These are phyloP conservation scores for Carcina quercana DNA, from an alignment of 2,888 invertebrate species.

Conservation along the genomic window DNA sequence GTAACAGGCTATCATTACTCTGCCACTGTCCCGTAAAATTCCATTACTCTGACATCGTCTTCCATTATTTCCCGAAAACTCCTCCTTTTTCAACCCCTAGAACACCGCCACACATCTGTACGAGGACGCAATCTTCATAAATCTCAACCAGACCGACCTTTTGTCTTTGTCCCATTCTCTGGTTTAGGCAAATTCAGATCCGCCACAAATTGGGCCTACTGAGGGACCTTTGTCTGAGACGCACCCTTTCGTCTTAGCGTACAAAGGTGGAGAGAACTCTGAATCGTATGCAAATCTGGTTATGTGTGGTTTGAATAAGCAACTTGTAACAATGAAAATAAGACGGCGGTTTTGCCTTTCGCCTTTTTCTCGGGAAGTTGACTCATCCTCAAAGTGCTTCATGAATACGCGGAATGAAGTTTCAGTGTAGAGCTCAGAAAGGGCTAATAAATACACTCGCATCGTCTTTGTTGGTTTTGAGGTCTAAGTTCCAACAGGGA, in stretches of 20 bases:
- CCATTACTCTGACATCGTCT: constrained; percentile 10
- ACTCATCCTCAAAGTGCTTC: constrained; percentile 27
- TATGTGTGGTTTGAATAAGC: constrained; percentile 45
- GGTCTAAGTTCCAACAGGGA: constrained; percentile 19
- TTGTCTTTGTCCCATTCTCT: constrained; percentile 55
- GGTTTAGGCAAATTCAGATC: constrained; percentile 60
- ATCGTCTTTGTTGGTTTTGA: constrained; percentile 18
- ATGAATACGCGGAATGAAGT: constrained; percentile 27
- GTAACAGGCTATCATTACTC: constrained; percentile 3
- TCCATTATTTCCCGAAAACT: constrained; percentile 9
- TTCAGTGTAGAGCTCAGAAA: constrained; percentile 20
- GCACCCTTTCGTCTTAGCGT: constrained; percentile 31
- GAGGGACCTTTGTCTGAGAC: constrained; percentile 34
- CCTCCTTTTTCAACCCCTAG: constrained; percentile 18
- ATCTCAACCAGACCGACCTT: constrained; percentile 54
- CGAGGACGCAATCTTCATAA: constrained; percentile 57
- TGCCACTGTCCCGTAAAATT: constrained; percentile 11
- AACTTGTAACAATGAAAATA: constrained; percentile 30
- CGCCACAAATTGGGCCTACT: constrained; percentile 52
- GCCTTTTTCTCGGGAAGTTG: constrained; percentile 22
- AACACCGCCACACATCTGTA: constrained; percentile 21
- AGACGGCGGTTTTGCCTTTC: constrained; percentile 24
- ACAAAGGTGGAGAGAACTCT: constrained; percentile 39
- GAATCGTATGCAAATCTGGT: constrained; percentile 46
- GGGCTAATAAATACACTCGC: constrained; percentile 18